Evolutionary conservation across 2,888 invertebrate genomes (phyloP).

Genomic region (Himalopsyche tibetana): DNA sequence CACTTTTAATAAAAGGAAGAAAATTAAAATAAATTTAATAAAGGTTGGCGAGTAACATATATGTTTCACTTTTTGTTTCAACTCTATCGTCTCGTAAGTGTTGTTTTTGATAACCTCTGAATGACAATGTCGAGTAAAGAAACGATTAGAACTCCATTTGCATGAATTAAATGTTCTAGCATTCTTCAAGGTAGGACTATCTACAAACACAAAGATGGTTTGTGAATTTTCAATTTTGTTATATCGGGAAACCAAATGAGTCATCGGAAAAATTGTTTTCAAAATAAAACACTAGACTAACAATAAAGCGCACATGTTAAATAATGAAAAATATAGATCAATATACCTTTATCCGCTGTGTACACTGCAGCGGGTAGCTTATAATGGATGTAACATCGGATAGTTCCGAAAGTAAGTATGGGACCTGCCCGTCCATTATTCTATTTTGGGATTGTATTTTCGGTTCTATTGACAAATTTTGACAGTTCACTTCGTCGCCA

Average conservation of each 20-base stretch:
- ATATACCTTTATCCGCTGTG: slow-evolving; percentile 84
- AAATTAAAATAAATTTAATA: no score
- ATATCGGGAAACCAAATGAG: slow-evolving; percentile 2
- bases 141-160: no score
- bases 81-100: neutral
- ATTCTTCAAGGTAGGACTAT: no score
- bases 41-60: no score
- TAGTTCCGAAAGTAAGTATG: slow-evolving; percentile 77
- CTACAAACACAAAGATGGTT: neutral
- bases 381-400: slow-evolving; percentile 79
- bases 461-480: slow-evolving; percentile 49
- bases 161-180: no score
- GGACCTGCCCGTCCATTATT: slow-evolving; percentile 65
- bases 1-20: no score
- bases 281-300: neutral
- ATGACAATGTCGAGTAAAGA: no score
- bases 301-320: slow-evolving; percentile 17
- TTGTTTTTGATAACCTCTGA: slow-evolving; percentile 6
- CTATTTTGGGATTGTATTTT: slow-evolving; percentile 51
- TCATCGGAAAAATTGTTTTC: slow-evolving; percentile 46
- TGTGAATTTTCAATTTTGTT: neutral
- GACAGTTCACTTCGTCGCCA: slow-evolving; percentile 3
- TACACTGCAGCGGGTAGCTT: slow-evolving; percentile 80
- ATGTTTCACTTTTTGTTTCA: no score
- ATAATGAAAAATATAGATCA: slow-evolving; percentile 52